These are phyloP conservation scores for Amblyopsis rosae DNA, from an alignment of 2,113 vertebrate species.

Conservation along the genomic window DNA sequence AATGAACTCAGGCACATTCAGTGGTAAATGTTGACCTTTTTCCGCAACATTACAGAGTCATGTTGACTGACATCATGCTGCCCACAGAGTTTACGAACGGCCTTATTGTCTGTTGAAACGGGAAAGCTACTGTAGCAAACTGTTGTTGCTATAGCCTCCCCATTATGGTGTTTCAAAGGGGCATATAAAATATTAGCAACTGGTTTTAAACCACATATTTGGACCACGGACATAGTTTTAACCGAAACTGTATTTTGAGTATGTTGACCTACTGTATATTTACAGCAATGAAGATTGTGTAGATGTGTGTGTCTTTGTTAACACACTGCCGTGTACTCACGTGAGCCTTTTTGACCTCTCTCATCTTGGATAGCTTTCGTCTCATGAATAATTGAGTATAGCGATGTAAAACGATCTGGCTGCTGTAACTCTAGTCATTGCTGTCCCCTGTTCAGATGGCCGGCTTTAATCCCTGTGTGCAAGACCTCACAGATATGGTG, in stretches of 20 bases:
- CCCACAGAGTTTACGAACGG: conserved; percentile 4
- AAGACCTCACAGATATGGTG: neutral
- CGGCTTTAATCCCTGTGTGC: conserved; percentile 11
- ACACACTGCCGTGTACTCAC: neutral
- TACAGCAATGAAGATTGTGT: neutral
- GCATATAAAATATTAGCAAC: neutral
- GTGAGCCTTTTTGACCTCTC: neutral
- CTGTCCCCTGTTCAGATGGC: neutral
- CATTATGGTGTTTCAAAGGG: neutral
- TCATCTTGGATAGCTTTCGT: conserved; percentile 2
- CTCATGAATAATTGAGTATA: conserved; percentile 49
- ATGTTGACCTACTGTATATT: neutral
- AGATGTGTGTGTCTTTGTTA: neutral
- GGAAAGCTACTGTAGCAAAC: neutral
- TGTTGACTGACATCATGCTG: conserved; percentile 35
- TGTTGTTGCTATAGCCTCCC: neutral
- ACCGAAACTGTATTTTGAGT: too few relatives aligned
- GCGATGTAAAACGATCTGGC: conserved; percentile 22
- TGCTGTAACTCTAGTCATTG: conserved; percentile 15
- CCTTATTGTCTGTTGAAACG: neutral
- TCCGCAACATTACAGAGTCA: conserved; percentile 11
- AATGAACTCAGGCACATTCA: conserved; percentile 18
- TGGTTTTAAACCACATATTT: neutral
- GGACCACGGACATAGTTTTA: neutral
- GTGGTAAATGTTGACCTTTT: conserved; percentile 58